phyloP scores from a whole-genome alignment of 2,888 invertebrate genomes.

The Meta bourneti region DNA sequence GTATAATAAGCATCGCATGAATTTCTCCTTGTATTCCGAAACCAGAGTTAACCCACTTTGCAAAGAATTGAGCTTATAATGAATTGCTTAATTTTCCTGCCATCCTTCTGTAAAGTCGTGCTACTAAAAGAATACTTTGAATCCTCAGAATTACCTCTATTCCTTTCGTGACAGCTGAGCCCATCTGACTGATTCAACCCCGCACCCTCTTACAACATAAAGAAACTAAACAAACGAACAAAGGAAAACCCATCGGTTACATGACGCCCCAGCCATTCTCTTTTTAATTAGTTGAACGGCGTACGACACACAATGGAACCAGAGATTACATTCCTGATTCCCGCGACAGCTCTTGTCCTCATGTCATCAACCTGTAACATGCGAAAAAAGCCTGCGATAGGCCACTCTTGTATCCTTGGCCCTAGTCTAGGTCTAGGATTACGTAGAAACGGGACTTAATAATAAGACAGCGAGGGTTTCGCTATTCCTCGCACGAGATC shows the following conservation, averaged over 20 bases:
- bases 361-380: conserved; percentile 10
- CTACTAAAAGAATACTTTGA: background rate
- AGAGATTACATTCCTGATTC: conserved; percentile 7
- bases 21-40: too few species aligned
- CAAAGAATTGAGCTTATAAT: background rate
- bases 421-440: conserved; percentile 17
- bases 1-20: too few species aligned
- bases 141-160: background rate
- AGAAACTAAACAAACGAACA: background rate
- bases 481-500: conserved; percentile 33
- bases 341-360: conserved; percentile 3
- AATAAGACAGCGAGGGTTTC: conserved; percentile 20
- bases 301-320: conserved; percentile 8
- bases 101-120: background rate
- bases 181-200: background rate
- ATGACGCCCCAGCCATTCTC: background rate
- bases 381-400: background rate
- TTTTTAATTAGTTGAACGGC: conserved; percentile 8
- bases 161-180: background rate
- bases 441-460: conserved; percentile 3
- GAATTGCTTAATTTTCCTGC: background rate
- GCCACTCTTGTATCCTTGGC: background rate
- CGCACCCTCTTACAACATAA: background rate
- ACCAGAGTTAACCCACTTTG: too few species aligned
- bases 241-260: background rate